Base-by-base conservation (phyloP, 2,113 vertebrate species). In the Xerus inauris region DNA sequence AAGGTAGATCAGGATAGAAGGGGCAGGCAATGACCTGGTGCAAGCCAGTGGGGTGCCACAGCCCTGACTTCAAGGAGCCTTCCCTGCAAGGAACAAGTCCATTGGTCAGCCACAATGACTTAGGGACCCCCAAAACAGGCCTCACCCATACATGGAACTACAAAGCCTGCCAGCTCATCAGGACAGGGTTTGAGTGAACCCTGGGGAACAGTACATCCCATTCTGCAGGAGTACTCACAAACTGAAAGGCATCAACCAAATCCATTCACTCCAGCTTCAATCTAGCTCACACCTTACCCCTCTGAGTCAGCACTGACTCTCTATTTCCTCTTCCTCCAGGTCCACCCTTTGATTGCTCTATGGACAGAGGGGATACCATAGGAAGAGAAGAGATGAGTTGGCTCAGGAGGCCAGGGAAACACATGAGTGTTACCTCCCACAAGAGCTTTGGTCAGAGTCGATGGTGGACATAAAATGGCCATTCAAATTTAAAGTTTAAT, bases 401-500 rank as follows among this genome's bases (percentile, higher is more conserved):
- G 40, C 72, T 45, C 38, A 59, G 28, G 30, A 87, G 12, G 10
- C 20, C 73, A 91, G 19, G 8, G 87, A 77, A 98, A 83, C 49
- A 73, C 72, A 14, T 2, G 2, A 83, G 20, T 40, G 42, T 67
- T 45, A 75, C 28, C 20, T 96, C 40, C 73, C 30, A 51, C 26
- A 42, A 62, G 24, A 91, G 35, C 13, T 91, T 77, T 89, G 82
- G 54, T 94, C 83, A 82, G 40, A 72, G 73, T 86, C 87, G 71
- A 82, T 45, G 24, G 59, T 13, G 62, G 40, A 89, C 24, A 79
- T 10, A 5, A 49, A 38, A 28, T 77, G 11, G 49, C 2, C 42
- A 8, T 49, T 90, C 69, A 83, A 54, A 97, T 69, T 65, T 54
- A 57, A 95, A 84, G 35, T 13, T 84, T 83, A 72, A 72, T 92